These are phyloP conservation scores for Lepidonotus clava DNA, from an alignment of 2,888 invertebrate species.

Conservation along the genomic window DNA sequence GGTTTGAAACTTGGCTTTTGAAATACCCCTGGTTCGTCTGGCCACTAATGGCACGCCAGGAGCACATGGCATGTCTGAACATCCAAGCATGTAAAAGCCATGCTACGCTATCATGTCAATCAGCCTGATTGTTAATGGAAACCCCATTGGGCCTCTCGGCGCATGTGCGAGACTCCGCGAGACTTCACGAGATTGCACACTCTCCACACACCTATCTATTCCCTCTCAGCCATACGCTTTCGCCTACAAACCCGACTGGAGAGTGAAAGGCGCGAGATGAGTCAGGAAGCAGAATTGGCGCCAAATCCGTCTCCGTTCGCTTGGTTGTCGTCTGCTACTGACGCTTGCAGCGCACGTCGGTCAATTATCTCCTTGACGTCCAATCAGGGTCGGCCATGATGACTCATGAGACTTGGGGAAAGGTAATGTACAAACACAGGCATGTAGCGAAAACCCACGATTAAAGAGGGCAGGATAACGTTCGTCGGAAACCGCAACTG, in stretches of 20 bases:
- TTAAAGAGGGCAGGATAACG: neutral
- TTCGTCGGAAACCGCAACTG: neutral
- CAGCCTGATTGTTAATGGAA: neutral
- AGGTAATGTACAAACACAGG: slow-evolving; percentile 5
- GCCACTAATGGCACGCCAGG: neutral
- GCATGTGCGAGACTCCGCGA: slow-evolving; percentile 15
- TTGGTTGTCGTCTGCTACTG: neutral
- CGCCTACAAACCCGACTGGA: too few relatives aligned
- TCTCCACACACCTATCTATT: too few relatives aligned
- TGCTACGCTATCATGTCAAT: slow-evolving; percentile 31
- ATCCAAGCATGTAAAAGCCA: neutral
- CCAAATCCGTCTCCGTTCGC: neutral
- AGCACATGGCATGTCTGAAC: neutral
- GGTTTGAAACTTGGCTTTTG: too few relatives aligned
- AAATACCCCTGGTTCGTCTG: slow-evolving; percentile 1
- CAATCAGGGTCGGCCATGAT: neutral
- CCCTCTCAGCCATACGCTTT: too few relatives aligned
- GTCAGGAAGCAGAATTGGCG: slow-evolving; percentile 9
- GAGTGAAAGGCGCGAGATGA: neutral
- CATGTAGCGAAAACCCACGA: too few relatives aligned
- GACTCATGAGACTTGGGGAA: neutral
- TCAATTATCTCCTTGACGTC: slow-evolving; percentile 17
- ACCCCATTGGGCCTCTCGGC: neutral
- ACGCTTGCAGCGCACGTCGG: neutral
- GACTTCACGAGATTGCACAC: too few relatives aligned